Evolutionary conservation across 2,113 vertebrate genomes (phyloP).

Genomic region (Odontesthes bonariensis): DNA sequence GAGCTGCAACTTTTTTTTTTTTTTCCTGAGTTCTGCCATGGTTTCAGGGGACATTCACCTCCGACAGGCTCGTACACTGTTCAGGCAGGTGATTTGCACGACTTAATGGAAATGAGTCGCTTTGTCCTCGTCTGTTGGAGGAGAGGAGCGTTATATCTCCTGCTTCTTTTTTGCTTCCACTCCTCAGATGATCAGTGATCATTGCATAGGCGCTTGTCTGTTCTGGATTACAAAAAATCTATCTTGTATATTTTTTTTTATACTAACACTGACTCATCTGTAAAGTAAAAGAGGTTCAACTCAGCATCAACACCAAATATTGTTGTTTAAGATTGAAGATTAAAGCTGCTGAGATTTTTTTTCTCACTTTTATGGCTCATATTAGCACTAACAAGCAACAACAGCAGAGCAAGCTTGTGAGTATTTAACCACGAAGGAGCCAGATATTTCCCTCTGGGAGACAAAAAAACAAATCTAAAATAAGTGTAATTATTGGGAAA

Average conservation of each 20-base stretch:
- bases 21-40: slow-evolving; percentile 3
- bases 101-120: slow-evolving; percentile 38
- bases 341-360: too few relatives aligned
- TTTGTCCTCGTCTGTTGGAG: slow-evolving; percentile 15
- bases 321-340: too few relatives aligned
- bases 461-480: neutral
- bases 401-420: too few relatives aligned
- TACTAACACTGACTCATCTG: too few relatives aligned
- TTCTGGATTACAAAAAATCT: too few relatives aligned
- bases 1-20: slow-evolving; percentile 23
- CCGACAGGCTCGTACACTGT: neutral
- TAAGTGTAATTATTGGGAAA: neutral
- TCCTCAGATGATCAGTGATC: neutral
- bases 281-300: too few relatives aligned
- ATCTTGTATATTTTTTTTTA: too few relatives aligned
- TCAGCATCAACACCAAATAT: too few relatives aligned
- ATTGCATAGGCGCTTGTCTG: too few relatives aligned
- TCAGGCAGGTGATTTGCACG: slow-evolving; percentile 43
- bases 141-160: neutral
- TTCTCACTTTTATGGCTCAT: too few relatives aligned
- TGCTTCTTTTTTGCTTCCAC: slow-evolving; percentile 8
- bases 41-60: slow-evolving; percentile 19
- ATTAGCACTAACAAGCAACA: too few relatives aligned
- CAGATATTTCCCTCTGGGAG: neutral
- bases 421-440: too few relatives aligned